Percentiles rank a stretch among this genome's conserved stretches.
phyloP scores from a whole-genome alignment of 2,797 vertebrate species.

The Onychomys leucogaster region DNA sequence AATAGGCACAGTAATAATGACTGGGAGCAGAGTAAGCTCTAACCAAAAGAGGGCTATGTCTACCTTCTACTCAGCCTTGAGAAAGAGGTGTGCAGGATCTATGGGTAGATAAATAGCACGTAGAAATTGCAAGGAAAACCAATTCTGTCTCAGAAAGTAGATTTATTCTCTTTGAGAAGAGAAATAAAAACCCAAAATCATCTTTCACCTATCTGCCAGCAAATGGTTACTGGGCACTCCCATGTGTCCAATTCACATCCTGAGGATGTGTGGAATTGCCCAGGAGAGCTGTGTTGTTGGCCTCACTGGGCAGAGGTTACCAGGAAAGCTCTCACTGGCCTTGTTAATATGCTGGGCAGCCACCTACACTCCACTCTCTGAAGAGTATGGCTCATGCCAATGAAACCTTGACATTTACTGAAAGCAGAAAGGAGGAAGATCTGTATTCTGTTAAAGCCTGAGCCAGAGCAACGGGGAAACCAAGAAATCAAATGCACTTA shows the following conservation, averaged over 20 bases:
- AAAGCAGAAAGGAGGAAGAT: neutral
- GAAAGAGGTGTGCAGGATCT: neutral
- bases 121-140: neutral
- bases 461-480: constrained; percentile 11
- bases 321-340: neutral
- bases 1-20: neutral
- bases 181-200: neutral
- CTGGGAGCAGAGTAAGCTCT: neutral
- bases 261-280: neutral
- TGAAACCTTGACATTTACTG: constrained; percentile 58
- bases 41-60: neutral
- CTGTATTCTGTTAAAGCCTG: constrained; percentile 28
- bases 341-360: neutral
- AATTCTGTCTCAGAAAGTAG: neutral
- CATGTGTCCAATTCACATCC: neutral
- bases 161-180: neutral
- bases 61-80: constrained; percentile 20
- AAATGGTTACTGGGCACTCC: neutral
- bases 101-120: neutral
- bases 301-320: neutral
- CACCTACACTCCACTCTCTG: neutral
- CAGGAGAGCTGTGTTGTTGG: neutral
- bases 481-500: constrained; percentile 24
- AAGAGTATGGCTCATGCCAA: neutral
- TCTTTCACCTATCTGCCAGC: neutral